phyloP scores from a whole-genome alignment of 1,140 invertebrate genomes.

The Polyergus mexicanus region DNA sequence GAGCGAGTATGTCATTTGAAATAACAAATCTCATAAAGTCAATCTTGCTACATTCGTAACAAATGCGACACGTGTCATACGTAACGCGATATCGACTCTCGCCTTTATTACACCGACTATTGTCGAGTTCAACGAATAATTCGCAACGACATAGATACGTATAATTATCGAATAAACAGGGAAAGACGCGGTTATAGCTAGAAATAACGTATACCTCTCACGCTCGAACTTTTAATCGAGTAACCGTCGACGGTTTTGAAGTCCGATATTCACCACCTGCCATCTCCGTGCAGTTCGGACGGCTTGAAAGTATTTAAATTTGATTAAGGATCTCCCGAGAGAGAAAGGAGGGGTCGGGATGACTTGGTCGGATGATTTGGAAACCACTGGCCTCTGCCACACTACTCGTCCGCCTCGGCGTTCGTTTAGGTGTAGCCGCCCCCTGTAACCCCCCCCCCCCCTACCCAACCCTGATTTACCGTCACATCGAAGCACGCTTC shows the following conservation, averaged over 20 bases:
- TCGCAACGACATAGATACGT: neutral
- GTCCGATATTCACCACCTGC: conserved; percentile 24
- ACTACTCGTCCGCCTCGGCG: conserved; percentile 12
- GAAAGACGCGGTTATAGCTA: neutral
- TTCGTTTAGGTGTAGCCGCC: conserved; percentile 47
- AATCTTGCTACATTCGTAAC: neutral
- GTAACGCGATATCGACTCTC: neutral
- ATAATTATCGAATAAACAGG: conserved; percentile 7
- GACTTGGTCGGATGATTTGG: conserved; percentile 58
- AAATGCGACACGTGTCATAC: too few species aligned
- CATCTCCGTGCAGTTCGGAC: conserved; percentile 27
- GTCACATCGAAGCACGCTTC: conserved; percentile 1
- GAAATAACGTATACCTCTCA: conserved; percentile 34
- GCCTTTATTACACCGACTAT: conserved; percentile 3
- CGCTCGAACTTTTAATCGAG: conserved; percentile 48
- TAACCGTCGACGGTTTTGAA: conserved; percentile 40
- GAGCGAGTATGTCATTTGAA: neutral
- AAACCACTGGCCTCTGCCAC: conserved; percentile 60
- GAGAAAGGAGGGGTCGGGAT: neutral
- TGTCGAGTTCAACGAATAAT: conserved; percentile 11
- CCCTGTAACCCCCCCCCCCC: neutral
- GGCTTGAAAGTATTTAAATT: conserved; percentile 52
- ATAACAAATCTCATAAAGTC: conserved; percentile 29
- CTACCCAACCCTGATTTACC: too few species aligned
- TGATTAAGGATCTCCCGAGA: conserved; percentile 42